These are phyloP conservation scores for Unio delphinus DNA, from an alignment of 2,888 invertebrate genomes.

Conservation along the genomic window DNA sequence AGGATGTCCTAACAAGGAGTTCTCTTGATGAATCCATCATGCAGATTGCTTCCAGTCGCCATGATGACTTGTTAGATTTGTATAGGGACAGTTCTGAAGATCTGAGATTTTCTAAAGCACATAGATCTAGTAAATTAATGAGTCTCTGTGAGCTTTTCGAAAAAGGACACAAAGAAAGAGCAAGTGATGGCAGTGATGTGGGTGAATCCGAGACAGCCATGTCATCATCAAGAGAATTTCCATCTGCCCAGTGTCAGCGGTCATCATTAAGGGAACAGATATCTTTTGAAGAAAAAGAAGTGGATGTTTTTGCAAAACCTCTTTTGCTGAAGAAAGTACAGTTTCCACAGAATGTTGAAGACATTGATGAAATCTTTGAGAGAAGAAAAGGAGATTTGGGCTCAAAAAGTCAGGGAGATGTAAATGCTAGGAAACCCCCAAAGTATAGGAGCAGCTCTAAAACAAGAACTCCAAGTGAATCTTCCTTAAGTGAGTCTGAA, in stretches of 20 bases:
- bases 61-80: constrained; percentile 41
- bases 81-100: constrained; percentile 39
- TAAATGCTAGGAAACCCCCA: constrained; percentile 44
- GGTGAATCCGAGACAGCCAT: constrained; percentile 20
- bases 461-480: constrained; percentile 55
- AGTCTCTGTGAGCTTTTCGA: constrained; percentile 61
- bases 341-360: constrained; percentile 11
- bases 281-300: constrained; percentile 13
- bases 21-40: constrained; percentile 60
- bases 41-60: constrained; percentile 52
- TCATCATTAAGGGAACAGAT: no score
- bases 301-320: constrained; percentile 9
- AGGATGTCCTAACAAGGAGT: constrained; percentile 45
- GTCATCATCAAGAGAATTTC: constrained; percentile 28
- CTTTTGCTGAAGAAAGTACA: constrained; percentile 16
- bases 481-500: constrained; percentile 55
- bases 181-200: constrained; percentile 32
- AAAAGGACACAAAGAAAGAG: constrained; percentile 37
- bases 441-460: constrained; percentile 45
- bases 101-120: constrained; percentile 52
- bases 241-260: no score
- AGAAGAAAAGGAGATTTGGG: constrained; percentile 8
- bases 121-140: constrained; percentile 54
- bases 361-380: background rate
- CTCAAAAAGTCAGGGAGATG: constrained; percentile 1